Base-by-base conservation (phyloP, 2,888 invertebrate species). In the Macrophya alboannulata region DNA sequence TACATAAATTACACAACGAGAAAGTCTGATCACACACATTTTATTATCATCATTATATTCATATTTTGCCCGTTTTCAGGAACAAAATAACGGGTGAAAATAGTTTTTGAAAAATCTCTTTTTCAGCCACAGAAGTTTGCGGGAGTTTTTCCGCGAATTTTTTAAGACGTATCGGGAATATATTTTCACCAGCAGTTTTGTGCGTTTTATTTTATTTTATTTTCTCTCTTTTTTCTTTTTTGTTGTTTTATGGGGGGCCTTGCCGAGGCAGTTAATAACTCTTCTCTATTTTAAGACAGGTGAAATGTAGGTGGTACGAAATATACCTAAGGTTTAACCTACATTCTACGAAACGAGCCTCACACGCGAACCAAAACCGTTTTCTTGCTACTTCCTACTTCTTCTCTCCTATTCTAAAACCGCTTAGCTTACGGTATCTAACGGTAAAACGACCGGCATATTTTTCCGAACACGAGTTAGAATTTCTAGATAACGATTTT, bases 311-410 rank as follows among this genome's bases (percentile, higher is more conserved):
- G 68, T 37, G 68, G 68, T 68, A 68, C 68, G 68, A 37, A 68
- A 45, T 77, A 77, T 51, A 51, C 48, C 31, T 48, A 77, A 8
- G n/a, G 48, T 77, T 31, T 77, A 77, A 77, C 77, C 77, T 77
- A 77, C 51, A 77, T 77, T 77, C 55, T n/a, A 31, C 31, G 25
- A 48, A 51, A 51, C 55, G 48, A 31, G 77, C 48, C 48, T 55
- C 77, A 77, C 77, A 77, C 77, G 77, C 77, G 77, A 77, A 37
- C 37, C 31, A 31, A 43, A 55, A 77, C 51, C 51, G 55, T 77
- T 15, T 74, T 74, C 21, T 45, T 74, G 4, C 25, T 45, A 21
- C 21, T 31, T 68, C 68, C 74, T 74, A 10, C 37, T 68, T 45
- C 45, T 74, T 21, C 45, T 45, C 45, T 43, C 21, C 71, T 71